phyloP scores from a whole-genome alignment of 2,888 invertebrate genomes.

The Serrognathus titanus region DNA sequence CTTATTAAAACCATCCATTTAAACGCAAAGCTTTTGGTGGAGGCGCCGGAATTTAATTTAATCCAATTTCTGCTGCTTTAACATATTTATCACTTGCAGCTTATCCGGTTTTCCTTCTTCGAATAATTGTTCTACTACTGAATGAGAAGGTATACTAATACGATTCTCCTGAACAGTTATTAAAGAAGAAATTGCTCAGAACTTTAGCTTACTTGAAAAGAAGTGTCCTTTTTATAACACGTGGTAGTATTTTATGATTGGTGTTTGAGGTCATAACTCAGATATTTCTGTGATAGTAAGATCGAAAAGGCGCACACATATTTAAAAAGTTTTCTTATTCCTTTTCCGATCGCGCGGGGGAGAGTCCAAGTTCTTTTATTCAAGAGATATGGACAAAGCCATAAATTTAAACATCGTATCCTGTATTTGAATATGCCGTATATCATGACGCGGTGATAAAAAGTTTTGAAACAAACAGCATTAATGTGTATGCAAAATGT shows the following conservation, averaged over 20 bases:
- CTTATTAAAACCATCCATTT: no score
- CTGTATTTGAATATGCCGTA: conserved; percentile 28
- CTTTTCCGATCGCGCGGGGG: conserved; percentile 7
- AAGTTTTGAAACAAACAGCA: conserved; percentile 33
- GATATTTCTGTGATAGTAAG: conserved; percentile 11
- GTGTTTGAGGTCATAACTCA: conserved; percentile 9
- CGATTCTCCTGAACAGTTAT: not conserved
- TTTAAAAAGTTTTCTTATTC: conserved; percentile 23
- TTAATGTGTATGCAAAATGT: conserved; percentile 32
- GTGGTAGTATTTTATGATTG: conserved; percentile 5
- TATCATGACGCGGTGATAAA: conserved; percentile 32
- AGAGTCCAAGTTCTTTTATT: conserved; percentile 22
- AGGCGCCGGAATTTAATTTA: no score
- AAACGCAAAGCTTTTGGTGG: no score
- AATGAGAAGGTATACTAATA: conserved; percentile 1
- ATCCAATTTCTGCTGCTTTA: no score
- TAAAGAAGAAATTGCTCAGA: not conserved
- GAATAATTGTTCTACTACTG: no score
- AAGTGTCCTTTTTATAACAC: not conserved
- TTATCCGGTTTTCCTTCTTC: no score
- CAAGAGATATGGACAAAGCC: conserved; percentile 19
- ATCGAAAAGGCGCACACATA: conserved; percentile 13
- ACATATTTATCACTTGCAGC: no score
- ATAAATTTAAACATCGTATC: conserved; percentile 29
- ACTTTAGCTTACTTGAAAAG: not conserved